phyloP scores from a whole-genome alignment of 2,113 vertebrate species.

The Neopipo cinnamomea region DNA sequence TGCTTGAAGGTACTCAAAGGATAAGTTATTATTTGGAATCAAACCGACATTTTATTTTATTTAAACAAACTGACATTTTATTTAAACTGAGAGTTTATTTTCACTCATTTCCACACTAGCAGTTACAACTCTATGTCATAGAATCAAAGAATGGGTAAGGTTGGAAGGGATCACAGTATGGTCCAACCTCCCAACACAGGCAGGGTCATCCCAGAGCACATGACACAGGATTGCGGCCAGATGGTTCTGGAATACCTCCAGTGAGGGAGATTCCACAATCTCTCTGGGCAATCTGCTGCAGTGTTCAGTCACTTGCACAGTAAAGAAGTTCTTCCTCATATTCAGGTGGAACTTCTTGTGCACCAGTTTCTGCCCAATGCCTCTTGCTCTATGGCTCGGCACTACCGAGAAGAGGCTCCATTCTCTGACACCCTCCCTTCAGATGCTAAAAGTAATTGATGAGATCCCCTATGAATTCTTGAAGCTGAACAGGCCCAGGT shows the following conservation, averaged over 20 bases:
- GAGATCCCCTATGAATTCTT: neutral
- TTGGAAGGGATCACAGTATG: neutral
- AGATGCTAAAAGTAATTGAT: neutral
- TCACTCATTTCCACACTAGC: neutral
- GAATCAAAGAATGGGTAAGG: neutral
- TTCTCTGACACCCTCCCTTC: neutral
- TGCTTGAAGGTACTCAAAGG: neutral
- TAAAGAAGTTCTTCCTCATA: neutral
- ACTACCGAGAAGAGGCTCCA: neutral
- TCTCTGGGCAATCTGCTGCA: neutral
- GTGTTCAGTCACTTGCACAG: fast-evolving
- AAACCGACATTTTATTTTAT: too few relatives aligned
- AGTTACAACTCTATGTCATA: neutral
- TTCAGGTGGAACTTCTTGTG: neutral
- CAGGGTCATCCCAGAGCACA: neutral
- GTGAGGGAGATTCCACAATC: neutral
- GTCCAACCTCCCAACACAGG: neutral
- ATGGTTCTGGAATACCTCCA: neutral
- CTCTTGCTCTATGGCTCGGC: neutral
- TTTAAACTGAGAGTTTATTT: too few relatives aligned
- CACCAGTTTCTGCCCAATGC: neutral
- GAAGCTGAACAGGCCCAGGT: neutral
- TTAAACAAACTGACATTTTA: too few relatives aligned
- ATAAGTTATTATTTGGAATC: neutral
- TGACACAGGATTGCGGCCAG: neutral